phyloP scores from a whole-genome alignment of 1,140 invertebrate genomes.

The Macrostomum lignano region DNA sequence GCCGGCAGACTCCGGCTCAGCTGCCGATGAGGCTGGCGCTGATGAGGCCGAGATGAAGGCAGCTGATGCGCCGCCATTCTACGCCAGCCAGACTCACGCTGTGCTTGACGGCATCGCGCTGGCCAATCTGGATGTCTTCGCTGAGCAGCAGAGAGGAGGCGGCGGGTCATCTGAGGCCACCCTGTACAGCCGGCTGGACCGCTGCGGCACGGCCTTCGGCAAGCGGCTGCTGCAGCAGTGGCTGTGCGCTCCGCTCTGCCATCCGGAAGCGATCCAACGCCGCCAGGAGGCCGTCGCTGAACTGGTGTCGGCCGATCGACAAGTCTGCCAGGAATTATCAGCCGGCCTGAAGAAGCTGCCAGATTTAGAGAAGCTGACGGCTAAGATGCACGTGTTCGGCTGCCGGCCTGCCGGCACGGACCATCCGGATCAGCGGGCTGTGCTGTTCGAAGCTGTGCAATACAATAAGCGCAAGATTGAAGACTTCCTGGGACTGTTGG shows the following conservation, averaged over 20 bases:
- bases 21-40: constrained; percentile 2
- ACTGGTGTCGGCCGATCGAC: constrained; percentile 38
- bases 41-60: too few species aligned
- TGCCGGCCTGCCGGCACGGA: constrained; percentile 38
- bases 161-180: constrained; percentile 39
- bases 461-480: constrained; percentile 63
- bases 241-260: constrained; percentile 66
- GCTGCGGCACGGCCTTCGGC: constrained; percentile 67
- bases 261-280: constrained; percentile 40
- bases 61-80: constrained; percentile 5
- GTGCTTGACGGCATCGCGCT: constrained; percentile 56
- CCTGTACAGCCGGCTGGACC: constrained; percentile 51
- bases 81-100: not conserved
- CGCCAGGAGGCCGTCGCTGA: constrained; percentile 54
- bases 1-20: constrained; percentile 37
- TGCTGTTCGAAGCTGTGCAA: constrained; percentile 57
- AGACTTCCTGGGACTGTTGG: too few species aligned
- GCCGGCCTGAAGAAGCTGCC: constrained; percentile 46
- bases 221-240: constrained; percentile 58
- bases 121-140: constrained; percentile 59
- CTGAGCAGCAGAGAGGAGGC: constrained; percentile 24
- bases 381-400: constrained; percentile 64
- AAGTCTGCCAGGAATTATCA: too few species aligned
- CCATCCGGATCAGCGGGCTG: constrained; percentile 68
- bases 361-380: constrained; percentile 69